Conservation (phyloP, 2,888 invertebrate genomes). For the Zele albiditarsus region DNA sequence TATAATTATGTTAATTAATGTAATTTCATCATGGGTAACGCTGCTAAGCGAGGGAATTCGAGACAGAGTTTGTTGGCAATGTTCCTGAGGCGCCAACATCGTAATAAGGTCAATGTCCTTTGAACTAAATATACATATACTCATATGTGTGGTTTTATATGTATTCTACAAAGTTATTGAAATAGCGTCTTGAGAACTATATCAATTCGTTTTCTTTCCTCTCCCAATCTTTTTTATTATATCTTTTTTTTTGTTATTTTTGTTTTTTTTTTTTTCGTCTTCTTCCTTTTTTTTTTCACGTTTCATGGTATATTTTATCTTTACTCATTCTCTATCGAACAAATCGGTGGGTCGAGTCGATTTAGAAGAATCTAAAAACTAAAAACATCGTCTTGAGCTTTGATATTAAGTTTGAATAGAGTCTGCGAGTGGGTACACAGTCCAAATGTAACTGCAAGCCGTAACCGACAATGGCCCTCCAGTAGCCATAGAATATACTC, state of each 20-base stretch:
- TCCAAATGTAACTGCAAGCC: constrained; percentile 38
- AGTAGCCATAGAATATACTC: constrained; percentile 15
- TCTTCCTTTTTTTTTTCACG: background rate
- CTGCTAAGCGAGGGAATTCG: constrained; percentile 37
- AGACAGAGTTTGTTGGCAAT: constrained; percentile 35
- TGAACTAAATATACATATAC: constrained; percentile 9
- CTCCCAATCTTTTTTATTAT: background rate
- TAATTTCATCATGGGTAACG: constrained; percentile 35
- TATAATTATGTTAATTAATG: constrained; percentile 43
- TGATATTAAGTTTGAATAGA: constrained; percentile 33
- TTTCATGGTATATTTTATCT: too few relatives aligned
- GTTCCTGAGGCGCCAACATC: constrained; percentile 34
- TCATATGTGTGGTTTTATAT: constrained; percentile 6
- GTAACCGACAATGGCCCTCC: constrained; percentile 38
- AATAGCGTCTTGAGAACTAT: background rate
- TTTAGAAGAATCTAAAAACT: constrained; percentile 11
- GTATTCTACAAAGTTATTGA: background rate
- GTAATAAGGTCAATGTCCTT: constrained; percentile 35
- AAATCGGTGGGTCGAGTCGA: background rate
- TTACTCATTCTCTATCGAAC: background rate
- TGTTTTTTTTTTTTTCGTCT: background rate
- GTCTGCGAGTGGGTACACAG: constrained; percentile 29
- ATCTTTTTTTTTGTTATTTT: background rate
- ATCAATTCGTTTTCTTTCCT: background rate
- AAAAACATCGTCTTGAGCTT: constrained; percentile 19